Evolutionary conservation across 2,888 invertebrate genomes (phyloP).

Genomic region (Penaeus monodon): DNA sequence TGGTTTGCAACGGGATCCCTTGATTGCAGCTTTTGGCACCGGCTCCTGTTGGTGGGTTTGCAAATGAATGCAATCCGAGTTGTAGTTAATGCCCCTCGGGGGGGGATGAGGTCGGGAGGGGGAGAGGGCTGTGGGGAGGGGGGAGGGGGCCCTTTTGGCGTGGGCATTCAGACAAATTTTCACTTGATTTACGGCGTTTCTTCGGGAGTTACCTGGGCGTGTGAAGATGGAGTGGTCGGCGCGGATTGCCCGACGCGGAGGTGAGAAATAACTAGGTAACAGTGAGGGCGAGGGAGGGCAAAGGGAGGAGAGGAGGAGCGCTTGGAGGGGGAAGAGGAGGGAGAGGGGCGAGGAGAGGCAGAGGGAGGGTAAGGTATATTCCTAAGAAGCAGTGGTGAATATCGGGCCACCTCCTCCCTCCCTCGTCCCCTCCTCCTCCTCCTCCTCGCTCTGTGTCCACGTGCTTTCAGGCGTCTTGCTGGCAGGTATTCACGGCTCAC

Average conservation of each 20-base stretch:
- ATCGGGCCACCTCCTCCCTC: neutral
- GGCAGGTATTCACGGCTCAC: conserved; percentile 40
- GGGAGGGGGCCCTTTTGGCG: too few species aligned
- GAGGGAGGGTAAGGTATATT: neutral
- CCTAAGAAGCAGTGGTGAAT: conserved; percentile 4
- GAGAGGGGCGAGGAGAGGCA: neutral
- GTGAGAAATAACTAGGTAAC: too few species aligned
- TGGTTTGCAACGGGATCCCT: conserved; percentile 38
- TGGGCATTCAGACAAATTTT: too few species aligned
- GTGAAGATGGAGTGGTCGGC: too few species aligned
- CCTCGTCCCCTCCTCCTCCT: conserved; percentile 25
- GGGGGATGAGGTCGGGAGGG: conserved; percentile 18
- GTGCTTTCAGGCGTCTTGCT: conserved; percentile 42
- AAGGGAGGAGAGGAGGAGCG: too few species aligned
- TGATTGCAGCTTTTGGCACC: conserved; percentile 47
- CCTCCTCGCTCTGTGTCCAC: conserved; percentile 11
- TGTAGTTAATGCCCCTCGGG: conserved; percentile 36
- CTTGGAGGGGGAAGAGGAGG: neutral
- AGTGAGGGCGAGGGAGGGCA: too few species aligned
- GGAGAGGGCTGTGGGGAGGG: neutral
- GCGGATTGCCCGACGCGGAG: too few species aligned
- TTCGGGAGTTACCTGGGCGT: too few species aligned
- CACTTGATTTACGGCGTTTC: too few species aligned
- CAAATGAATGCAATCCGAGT: conserved; percentile 46
- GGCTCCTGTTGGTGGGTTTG: conserved; percentile 48